Percentiles rank a stretch among this genome's conserved stretches.
These are phyloP conservation scores for Physella acuta DNA, from an alignment of 1,140 invertebrate genomes.

Conservation along the genomic window DNA sequence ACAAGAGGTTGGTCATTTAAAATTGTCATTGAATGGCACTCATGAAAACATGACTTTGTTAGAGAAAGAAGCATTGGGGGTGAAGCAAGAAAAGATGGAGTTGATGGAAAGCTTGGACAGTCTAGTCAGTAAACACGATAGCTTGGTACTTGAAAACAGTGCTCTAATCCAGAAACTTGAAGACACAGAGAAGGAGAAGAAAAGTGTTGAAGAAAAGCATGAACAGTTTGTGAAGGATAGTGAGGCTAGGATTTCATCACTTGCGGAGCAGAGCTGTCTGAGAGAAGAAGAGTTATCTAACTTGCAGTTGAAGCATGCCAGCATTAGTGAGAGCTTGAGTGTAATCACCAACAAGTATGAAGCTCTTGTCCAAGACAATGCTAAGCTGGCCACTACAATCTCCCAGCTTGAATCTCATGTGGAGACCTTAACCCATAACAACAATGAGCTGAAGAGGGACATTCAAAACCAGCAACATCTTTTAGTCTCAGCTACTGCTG, in stretches of 20 bases:
- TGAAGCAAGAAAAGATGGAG: too few relatives aligned
- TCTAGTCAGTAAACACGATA: too few relatives aligned
- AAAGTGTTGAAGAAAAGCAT: background rate
- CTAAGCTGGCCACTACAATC: background rate
- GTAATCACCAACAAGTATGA: background rate
- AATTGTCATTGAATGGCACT: too few relatives aligned
- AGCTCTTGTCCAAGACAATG: background rate
- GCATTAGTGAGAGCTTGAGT: background rate
- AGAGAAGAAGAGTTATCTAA: background rate
- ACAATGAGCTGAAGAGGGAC: constrained; percentile 5
- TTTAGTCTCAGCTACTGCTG: constrained; percentile 1
- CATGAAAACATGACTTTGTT: too few relatives aligned
- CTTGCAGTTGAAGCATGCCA: background rate
- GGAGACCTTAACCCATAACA: background rate
- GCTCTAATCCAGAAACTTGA: constrained; percentile 8
- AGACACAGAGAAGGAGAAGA: background rate
- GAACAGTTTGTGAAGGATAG: background rate
- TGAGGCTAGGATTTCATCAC: background rate
- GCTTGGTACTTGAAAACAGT: too few relatives aligned
- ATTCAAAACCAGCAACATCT: background rate
- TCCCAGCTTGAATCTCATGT: background rate
- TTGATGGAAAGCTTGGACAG: too few relatives aligned
- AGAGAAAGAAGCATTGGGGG: too few relatives aligned
- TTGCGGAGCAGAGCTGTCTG: background rate
- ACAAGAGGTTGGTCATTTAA: too few relatives aligned